These are phyloP conservation scores for Bursaphelenchus okinawaensis DNA, from an alignment of 2,888 invertebrate species.

Conservation along the genomic window DNA sequence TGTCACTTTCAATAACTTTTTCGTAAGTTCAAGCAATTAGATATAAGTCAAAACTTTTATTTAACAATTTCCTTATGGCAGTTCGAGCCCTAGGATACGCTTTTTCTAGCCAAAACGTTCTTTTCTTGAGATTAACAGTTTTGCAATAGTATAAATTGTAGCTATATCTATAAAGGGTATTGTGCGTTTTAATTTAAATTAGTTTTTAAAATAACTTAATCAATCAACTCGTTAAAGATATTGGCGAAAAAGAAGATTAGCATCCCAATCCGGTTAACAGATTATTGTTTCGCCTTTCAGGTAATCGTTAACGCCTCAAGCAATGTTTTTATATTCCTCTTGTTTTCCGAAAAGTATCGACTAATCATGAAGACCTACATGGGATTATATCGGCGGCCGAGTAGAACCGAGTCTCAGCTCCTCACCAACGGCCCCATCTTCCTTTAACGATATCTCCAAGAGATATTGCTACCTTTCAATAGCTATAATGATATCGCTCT, in stretches of 20 bases:
- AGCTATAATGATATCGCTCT: no score
- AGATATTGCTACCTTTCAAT: no score
- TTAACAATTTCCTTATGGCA: not conserved
- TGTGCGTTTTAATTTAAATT: no score
- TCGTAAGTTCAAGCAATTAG: slow-evolving; percentile 39
- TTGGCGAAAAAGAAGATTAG: no score
- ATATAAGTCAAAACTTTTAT: not conserved
- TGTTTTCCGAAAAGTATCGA: slow-evolving; percentile 54
- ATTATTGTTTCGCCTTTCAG: slow-evolving; percentile 24
- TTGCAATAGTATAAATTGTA: no score
- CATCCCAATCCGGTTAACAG: no score
- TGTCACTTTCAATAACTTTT: slow-evolving; percentile 43
- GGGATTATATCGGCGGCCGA: not conserved
- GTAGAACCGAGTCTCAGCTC: not conserved
- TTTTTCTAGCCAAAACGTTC: slow-evolving; percentile 1
- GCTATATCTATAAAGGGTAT: no score
- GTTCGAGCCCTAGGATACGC: not conserved
- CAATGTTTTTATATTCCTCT: slow-evolving; percentile 52
- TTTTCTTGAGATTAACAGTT: no score
- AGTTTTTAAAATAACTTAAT: no score
- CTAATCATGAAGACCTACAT: slow-evolving; percentile 46
- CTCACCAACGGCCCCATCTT: not conserved
- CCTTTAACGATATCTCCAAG: not conserved
- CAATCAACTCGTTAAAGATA: no score
- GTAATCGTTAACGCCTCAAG: slow-evolving; percentile 51